phyloP scores from a whole-genome alignment of 2,797 vertebrate genomes.

The Pantherophis alleghaniensis region DNA sequence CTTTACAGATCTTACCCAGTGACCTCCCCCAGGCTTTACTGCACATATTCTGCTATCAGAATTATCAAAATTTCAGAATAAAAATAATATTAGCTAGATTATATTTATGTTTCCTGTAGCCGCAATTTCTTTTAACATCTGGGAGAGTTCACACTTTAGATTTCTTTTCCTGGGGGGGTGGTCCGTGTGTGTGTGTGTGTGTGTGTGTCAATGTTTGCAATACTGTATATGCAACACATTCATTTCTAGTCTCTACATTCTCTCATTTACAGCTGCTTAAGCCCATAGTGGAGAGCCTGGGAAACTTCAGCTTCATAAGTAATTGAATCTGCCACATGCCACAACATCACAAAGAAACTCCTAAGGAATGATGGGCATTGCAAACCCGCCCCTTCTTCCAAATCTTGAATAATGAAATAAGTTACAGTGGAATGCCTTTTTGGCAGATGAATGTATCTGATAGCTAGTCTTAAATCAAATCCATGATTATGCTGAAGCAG shows the following conservation, averaged over 20 bases:
- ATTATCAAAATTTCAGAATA: constrained; percentile 74
- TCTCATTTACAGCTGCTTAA: constrained; percentile 40
- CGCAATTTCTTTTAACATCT: constrained; percentile 48
- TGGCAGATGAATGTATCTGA: constrained; percentile 22
- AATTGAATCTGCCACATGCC: constrained; percentile 47
- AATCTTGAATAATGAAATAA: constrained; percentile 29
- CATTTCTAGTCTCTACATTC: constrained; percentile 26
- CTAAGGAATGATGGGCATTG: constrained; percentile 10
- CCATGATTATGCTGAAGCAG: neutral
- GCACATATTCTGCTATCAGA: constrained; percentile 68
- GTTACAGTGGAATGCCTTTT: constrained; percentile 10
- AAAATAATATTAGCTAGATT: constrained; percentile 70
- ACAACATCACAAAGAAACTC: constrained; percentile 38
- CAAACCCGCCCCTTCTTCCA: constrained; percentile 21
- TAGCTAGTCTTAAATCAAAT: constrained; percentile 22
- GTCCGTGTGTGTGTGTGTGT: neutral
- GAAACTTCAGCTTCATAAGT: constrained; percentile 42
- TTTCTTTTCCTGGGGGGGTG: neutral
- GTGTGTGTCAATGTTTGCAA: too few relatives aligned
- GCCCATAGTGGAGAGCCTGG: constrained; percentile 23
- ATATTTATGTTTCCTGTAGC: constrained; percentile 56
- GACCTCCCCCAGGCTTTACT: constrained; percentile 72
- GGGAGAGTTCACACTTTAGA: constrained; percentile 53
- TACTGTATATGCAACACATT: neutral
- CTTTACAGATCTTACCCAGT: constrained; percentile 80